Evolutionary conservation across 1,140 invertebrate species (phyloP).

Genomic region (Ptiloglossa arizonensis): DNA sequence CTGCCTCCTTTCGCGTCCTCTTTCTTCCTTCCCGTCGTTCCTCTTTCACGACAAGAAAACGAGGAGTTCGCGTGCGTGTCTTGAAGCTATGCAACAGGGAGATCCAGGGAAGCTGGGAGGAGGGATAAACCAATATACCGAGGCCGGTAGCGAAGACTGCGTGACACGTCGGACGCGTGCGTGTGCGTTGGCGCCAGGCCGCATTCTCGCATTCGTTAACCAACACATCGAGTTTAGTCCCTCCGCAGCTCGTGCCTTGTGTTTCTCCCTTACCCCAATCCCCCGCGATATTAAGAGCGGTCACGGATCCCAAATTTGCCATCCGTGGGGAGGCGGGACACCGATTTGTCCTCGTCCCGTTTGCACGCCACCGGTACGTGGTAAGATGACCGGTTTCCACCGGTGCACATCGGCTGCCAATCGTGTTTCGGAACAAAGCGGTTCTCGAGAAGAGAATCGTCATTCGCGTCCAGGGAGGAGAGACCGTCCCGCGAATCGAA

Average conservation of each 20-base stretch:
- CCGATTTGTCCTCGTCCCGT: slow-evolving; percentile 64
- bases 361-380: slow-evolving; percentile 47
- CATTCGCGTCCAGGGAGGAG: slow-evolving; percentile 16
- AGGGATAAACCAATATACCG: slow-evolving; percentile 58
- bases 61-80: slow-evolving; percentile 65
- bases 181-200: slow-evolving; percentile 79
- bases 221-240: slow-evolving; percentile 60
- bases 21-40: slow-evolving; percentile 46
- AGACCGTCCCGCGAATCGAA: slow-evolving; percentile 17
- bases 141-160: slow-evolving; percentile 46
- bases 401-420: slow-evolving; percentile 33
- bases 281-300: slow-evolving; percentile 62
- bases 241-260: slow-evolving; percentile 61
- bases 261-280: slow-evolving; percentile 18
- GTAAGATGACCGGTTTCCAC: slow-evolving; percentile 51
- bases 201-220: slow-evolving; percentile 80
- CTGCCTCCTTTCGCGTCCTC: slow-evolving; percentile 40
- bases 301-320: slow-evolving; percentile 66
- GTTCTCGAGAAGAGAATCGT: slow-evolving; percentile 25
- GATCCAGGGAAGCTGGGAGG: slow-evolving; percentile 54
- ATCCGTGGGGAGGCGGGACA: slow-evolving; percentile 38
- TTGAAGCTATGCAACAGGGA: slow-evolving; percentile 61
- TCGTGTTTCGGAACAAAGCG: slow-evolving; percentile 42
- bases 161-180: slow-evolving; percentile 62
- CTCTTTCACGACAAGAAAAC: slow-evolving; percentile 61